Conservation (phyloP, 2,797 vertebrate genomes). For the Meriones psammophilus region DNA sequence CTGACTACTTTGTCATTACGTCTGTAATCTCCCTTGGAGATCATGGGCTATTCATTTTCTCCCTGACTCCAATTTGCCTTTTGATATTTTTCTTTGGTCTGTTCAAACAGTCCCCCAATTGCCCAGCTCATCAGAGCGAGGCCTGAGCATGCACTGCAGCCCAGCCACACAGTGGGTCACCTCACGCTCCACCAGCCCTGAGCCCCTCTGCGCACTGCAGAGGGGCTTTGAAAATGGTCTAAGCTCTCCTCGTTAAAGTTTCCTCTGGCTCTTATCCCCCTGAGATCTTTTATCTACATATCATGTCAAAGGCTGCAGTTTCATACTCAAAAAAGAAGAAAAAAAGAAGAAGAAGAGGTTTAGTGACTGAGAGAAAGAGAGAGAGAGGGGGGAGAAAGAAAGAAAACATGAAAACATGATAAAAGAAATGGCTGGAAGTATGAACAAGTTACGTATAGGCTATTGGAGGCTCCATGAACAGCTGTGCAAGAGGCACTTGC, state of each 20-base stretch:
- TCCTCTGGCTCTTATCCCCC: constrained; percentile 62
- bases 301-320: constrained; percentile 64
- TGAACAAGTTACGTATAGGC: constrained; percentile 37
- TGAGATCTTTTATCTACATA: constrained; percentile 81
- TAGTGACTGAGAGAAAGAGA: not conserved
- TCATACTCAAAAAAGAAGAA: constrained; percentile 62
- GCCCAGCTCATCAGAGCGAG: constrained; percentile 77
- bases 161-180: constrained; percentile 64
- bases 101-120: constrained; percentile 83
- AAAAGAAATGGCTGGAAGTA: constrained; percentile 59
- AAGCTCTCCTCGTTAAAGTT: constrained; percentile 72
- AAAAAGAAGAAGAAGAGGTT: not conserved
- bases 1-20: constrained; percentile 81
- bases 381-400: accelerated
- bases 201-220: not conserved
- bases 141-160: constrained; percentile 47
- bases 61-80: constrained; percentile 83
- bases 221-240: constrained; percentile 70
- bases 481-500: no score
- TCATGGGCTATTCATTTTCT: constrained; percentile 85
- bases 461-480: not conserved
- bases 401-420: no score
- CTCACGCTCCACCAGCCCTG: not conserved
- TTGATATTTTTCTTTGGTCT: constrained; percentile 85
- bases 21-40: constrained; percentile 86